A percentile compares a stretch with the other conserved stretches of the same genome.
These are phyloP conservation scores for Austrofundulus limnaeus DNA, from an alignment of 2,113 vertebrate genomes.

Conservation along the genomic window DNA sequence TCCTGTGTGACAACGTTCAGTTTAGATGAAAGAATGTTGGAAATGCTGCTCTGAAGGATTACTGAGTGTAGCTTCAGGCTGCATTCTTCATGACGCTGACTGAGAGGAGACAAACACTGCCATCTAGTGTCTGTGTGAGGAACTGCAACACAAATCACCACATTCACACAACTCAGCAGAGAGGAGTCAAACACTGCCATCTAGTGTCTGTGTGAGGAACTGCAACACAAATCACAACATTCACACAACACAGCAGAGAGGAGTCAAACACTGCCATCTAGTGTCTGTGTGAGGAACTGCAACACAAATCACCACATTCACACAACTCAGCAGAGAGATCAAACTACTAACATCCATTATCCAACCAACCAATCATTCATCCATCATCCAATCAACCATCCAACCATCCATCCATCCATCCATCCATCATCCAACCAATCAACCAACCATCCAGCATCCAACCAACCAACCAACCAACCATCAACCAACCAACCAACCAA, in stretches of 20 bases:
- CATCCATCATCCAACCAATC: no score
- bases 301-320: no score
- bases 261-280: conserved; percentile 49
- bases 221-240: no score
- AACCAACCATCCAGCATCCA: no score
- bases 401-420: no score
- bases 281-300: conserved; percentile 14
- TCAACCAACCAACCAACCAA: no score
- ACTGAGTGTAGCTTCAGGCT: conserved; percentile 40
- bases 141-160: no score
- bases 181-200: conserved; percentile 23
- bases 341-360: conserved; percentile 57
- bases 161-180: no score
- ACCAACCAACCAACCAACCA: no score
- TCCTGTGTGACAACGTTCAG: conserved; percentile 17
- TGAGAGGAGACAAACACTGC: conserved; percentile 7
- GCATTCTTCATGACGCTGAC: not conserved
- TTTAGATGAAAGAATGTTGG: conserved; percentile 22
- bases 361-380: no score
- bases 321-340: not conserved
- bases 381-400: no score
- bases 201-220: conserved; percentile 40
- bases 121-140: conserved; percentile 50
- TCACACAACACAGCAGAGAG: no score
- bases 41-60: conserved; percentile 33